These are phyloP conservation scores for Enhydra lutris DNA, from an alignment of 2,113 vertebrate genomes.

Conservation along the genomic window DNA sequence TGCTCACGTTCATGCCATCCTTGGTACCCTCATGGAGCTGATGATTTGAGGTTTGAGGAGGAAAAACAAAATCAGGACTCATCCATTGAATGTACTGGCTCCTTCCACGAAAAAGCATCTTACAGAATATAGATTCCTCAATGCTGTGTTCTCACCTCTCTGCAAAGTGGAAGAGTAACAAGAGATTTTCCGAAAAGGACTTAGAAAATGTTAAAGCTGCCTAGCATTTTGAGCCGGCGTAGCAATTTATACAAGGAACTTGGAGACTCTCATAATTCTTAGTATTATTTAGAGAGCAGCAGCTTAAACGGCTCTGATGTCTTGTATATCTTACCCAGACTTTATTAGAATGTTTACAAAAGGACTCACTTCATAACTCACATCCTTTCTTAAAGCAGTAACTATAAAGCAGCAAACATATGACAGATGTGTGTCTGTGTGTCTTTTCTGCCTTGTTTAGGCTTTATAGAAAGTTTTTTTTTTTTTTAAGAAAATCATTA, in stretches of 20 bases:
- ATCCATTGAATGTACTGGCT: background rate
- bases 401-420: conserved; percentile 68
- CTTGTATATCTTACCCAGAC: conserved; percentile 53
- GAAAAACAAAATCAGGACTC: background rate
- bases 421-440: conserved; percentile 70
- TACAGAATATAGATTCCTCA: background rate
- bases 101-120: background rate
- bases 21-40: background rate
- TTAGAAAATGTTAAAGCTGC: background rate
- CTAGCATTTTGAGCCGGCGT: background rate
- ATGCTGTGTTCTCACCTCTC: background rate
- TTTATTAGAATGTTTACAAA: conserved; percentile 72
- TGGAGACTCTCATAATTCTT: background rate
- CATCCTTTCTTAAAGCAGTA: conserved; percentile 50
- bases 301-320: conserved; percentile 48
- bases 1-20: background rate
- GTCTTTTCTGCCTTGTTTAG: conserved; percentile 64
- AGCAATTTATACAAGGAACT: conserved; percentile 2
- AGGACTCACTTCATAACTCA: conserved; percentile 69
- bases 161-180: background rate
- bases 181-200: background rate
- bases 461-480: background rate
- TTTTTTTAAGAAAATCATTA: conserved; percentile 50
- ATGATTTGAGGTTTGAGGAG: background rate
- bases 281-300: conserved; percentile 57